Evolutionary conservation across 2,797 vertebrate genomes (phyloP), one percentile per base, ranked within the genome.

Genomic region (Xyrichtys novacula): DNA sequence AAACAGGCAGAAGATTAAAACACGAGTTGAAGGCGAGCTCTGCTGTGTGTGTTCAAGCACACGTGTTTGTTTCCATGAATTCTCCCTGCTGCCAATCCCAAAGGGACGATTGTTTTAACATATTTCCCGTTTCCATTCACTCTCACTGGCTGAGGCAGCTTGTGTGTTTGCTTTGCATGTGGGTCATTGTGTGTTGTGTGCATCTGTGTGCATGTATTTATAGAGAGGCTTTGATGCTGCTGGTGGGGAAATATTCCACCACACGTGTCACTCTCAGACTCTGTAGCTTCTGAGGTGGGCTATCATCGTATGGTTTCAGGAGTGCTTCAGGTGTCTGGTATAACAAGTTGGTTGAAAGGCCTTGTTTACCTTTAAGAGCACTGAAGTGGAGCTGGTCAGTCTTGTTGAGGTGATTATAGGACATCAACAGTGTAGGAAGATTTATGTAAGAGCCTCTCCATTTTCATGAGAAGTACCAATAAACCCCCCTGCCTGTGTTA

Each of bases 221-320:
- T 85, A 86, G 86, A 80, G 71, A 71, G 49, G 80, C 85, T 90
- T 89, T 91, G 90, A 87, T 87, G 86, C 62, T 81, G 72, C 76
- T 84, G 65, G 68, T 81, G 76, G 48, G 54, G 16, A 74, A 85
- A 82, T 79, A 82, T 89, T 81, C 72, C 61, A 63, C 46, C 75
- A 65, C 28, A 43, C 50, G 15, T 74, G 80, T 86, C 85, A 83
- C 44, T 86, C 72, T 76, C 62, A 48, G 57, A 65, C 59, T 65
- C 67, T 5, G 58, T 61, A 77, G 71, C n/a, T 23, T 63, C 50
- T 58, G 50, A 80, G 61, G 29, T 62, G 65, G 71, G 55, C 70
- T 71, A 74, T 80, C 76, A 46, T 32, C 44, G 69, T 80, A 50
- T 54, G 22, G 11, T 67, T 73, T 78, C 16, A 57, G 26, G 64